A percentile compares a stretch with the other conserved stretches of the same genome.
Evolutionary conservation across 2,113 vertebrate genomes (phyloP).

Genomic region (Malurus cyaneus): DNA sequence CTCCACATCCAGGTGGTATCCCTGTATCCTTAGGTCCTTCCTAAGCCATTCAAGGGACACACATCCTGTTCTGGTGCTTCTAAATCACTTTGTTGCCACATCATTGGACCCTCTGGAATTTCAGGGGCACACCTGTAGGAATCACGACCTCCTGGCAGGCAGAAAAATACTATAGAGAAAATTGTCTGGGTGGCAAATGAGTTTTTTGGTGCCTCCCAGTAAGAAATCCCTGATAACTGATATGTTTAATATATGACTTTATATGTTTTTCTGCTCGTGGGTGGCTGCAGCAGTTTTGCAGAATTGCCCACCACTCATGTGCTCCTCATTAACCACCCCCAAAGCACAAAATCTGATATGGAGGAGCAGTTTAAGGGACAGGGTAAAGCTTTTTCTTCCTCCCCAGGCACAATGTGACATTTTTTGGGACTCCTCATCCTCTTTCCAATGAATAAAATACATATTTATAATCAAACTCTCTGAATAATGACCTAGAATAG

Average conservation of each 20-base stretch:
- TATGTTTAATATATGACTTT: background rate
- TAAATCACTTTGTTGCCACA: background rate
- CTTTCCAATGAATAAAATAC: background rate
- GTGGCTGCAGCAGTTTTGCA: background rate
- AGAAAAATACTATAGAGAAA: background rate
- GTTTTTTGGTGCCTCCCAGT: background rate
- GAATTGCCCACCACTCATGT: background rate
- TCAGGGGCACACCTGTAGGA: background rate
- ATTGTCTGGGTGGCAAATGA: background rate
- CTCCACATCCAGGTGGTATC: background rate
- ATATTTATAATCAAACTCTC: background rate
- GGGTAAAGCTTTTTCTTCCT: background rate
- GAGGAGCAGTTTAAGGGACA: background rate
- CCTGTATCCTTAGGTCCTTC: background rate
- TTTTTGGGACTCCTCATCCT: background rate
- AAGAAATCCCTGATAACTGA: background rate
- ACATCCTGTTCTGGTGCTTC: background rate
- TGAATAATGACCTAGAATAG: background rate
- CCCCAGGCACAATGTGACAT: background rate
- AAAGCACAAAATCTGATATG: background rate
- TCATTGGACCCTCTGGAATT: background rate
- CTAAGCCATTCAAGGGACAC: background rate
- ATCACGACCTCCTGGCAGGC: rapidly evolving
- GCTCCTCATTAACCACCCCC: background rate
- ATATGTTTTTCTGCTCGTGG: background rate